Evolutionary conservation across 1,140 invertebrate species (phyloP).

Genomic region (Atopsyche davidsoni): DNA sequence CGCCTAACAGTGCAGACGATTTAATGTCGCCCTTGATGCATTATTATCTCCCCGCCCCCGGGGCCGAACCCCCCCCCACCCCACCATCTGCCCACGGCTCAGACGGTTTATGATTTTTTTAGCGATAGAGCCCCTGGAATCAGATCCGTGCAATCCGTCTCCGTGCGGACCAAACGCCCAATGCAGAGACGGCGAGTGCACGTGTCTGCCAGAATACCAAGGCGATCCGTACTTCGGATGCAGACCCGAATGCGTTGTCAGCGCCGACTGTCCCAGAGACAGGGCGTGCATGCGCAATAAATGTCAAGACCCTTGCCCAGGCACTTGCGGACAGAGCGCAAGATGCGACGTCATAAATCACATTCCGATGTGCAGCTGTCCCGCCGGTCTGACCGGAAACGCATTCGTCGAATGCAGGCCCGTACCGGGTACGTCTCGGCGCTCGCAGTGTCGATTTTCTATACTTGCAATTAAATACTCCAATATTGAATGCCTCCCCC

Average conservation of each 20-base stretch:
- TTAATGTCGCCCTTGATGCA: no score
- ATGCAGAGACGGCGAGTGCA: slow-evolving; percentile 56
- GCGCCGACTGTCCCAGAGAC: slow-evolving; percentile 59
- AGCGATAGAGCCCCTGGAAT: slow-evolving; percentile 24
- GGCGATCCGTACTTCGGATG: slow-evolving; percentile 54
- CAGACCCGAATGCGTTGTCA: slow-evolving; percentile 61
- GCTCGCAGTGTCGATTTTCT: slow-evolving; percentile 2
- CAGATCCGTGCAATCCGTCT: slow-evolving; percentile 58
- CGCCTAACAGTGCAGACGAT: background rate
- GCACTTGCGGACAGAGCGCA: slow-evolving; percentile 61
- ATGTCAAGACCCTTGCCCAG: slow-evolving; percentile 66
- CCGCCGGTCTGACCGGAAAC: slow-evolving; percentile 55
- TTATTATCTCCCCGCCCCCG: no score
- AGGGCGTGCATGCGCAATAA: slow-evolving; percentile 67
- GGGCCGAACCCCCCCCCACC: no score
- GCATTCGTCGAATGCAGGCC: slow-evolving; percentile 56
- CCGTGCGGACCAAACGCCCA: slow-evolving; percentile 61
- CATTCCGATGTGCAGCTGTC: slow-evolving; percentile 61
- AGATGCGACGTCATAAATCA: slow-evolving; percentile 62
- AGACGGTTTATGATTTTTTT: no score
- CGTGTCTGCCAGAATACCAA: slow-evolving; percentile 62
- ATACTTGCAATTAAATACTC: no score
- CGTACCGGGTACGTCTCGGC: slow-evolving; percentile 38
- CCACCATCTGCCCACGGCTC: no score
- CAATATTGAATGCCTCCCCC: slow-evolving; percentile 26